Percentiles rank a stretch among this genome's conserved stretches.
These are phyloP conservation scores for Drosophila subquinaria DNA, from an alignment of 2,888 invertebrate species.

Conservation along the genomic window DNA sequence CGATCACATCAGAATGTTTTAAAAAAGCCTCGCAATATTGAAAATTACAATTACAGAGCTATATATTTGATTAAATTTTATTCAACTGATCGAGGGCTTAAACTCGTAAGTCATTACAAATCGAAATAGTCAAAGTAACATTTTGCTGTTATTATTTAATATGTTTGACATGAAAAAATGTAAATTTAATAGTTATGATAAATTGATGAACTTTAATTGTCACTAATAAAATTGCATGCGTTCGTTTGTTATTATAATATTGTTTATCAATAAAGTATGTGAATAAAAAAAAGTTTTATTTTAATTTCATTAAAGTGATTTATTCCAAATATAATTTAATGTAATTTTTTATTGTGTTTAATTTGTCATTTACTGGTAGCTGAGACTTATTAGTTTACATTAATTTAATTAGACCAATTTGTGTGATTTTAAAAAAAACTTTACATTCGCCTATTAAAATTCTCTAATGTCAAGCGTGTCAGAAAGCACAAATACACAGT, in stretches of 20 bases:
- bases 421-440: not conserved
- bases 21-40: too few relatives aligned
- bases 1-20: too few relatives aligned
- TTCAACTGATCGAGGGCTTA: too few relatives aligned
- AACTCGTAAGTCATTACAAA: too few relatives aligned
- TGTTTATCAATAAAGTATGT: not conserved
- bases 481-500: slow-evolving; percentile 37
- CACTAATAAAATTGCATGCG: not conserved
- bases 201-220: slow-evolving; percentile 12
- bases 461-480: slow-evolving; percentile 5
- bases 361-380: not conserved
- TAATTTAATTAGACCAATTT: not conserved
- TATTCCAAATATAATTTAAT: not conserved
- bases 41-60: too few relatives aligned
- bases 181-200: not conserved
- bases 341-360: not conserved
- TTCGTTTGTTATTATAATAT: not conserved
- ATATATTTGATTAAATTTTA: too few relatives aligned
- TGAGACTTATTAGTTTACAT: not conserved
- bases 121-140: too few relatives aligned
- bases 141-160: too few relatives aligned
- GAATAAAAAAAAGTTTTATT: not conserved
- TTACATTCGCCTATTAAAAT: not conserved
- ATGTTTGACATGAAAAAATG: too few relatives aligned
- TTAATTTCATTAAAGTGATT: slow-evolving; percentile 11